phyloP scores from a whole-genome alignment of 2,888 invertebrate genomes.

The Torymus texanus region DNA sequence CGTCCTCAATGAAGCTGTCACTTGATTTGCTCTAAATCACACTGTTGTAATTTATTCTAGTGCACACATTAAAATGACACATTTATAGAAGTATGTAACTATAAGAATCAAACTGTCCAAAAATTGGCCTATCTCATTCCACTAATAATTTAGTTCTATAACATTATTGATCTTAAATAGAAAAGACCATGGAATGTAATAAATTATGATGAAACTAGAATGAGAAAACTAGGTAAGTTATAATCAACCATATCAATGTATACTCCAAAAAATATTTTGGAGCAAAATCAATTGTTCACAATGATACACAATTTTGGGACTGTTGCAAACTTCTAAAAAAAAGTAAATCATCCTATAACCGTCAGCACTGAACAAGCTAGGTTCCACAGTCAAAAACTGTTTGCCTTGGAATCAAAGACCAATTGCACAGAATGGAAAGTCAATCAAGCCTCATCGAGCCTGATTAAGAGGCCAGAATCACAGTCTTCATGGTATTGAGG shows the following conservation, averaged over 20 bases:
- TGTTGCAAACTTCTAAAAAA: too few species aligned
- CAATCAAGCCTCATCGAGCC: slow-evolving; percentile 12
- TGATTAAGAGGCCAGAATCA: slow-evolving; percentile 21
- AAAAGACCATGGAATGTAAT: too few species aligned
- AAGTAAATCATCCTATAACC: too few species aligned
- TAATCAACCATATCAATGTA: neutral
- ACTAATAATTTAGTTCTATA: too few species aligned
- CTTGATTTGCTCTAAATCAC: slow-evolving; percentile 47
- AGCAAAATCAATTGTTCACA: neutral
- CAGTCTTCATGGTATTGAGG: neutral
- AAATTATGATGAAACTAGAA: too few species aligned
- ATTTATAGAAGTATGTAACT: slow-evolving; percentile 15
- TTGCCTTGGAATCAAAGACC: neutral
- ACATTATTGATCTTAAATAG: too few species aligned
- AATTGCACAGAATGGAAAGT: slow-evolving; percentile 1
- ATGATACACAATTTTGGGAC: neutral
- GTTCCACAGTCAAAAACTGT: neutral
- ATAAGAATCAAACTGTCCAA: too few species aligned
- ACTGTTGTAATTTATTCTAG: slow-evolving; percentile 42
- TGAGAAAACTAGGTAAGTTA: neutral
- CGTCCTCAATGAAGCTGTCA: slow-evolving; percentile 49
- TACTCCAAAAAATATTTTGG: neutral
- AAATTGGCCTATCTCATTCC: too few species aligned
- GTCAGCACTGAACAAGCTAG: too few species aligned
- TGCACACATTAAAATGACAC: neutral